Percentiles rank a stretch among this genome's conserved stretches.
Evolutionary conservation across 2,113 vertebrate species (phyloP).

Genomic region (Laticauda colubrina): DNA sequence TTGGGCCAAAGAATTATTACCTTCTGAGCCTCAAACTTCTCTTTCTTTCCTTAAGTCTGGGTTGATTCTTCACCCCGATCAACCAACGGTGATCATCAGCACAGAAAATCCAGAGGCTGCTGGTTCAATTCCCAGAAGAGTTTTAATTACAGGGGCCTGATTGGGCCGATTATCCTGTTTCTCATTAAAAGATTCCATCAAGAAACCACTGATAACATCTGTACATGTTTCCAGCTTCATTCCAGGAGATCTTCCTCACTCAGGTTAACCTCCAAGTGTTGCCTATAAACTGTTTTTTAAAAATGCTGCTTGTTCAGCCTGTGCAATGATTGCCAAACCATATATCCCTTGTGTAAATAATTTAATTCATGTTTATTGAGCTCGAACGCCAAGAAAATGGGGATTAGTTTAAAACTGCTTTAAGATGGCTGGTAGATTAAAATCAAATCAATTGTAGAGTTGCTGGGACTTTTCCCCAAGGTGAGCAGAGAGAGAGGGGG

Average conservation of each 20-base stretch:
- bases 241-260: background rate
- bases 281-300: slow-evolving; percentile 11
- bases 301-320: background rate
- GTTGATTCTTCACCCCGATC: background rate
- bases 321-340: slow-evolving; percentile 13
- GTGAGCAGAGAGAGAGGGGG: rapidly evolving
- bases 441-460: background rate
- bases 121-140: background rate
- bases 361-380: slow-evolving; percentile 40
- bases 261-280: background rate
- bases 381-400: slow-evolving; percentile 32
- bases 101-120: background rate
- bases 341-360: slow-evolving; percentile 37
- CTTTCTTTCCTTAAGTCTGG: background rate
- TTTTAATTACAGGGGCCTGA: background rate
- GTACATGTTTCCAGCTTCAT: background rate
- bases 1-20: background rate
- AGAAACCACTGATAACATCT: background rate
- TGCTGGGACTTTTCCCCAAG: slow-evolving; percentile 12
- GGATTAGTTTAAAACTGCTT: slow-evolving; percentile 8
- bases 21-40: background rate
- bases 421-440: slow-evolving; percentile 30
- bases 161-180: background rate
- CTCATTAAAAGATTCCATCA: background rate
- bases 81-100: background rate